Base-by-base conservation (phyloP, 2,888 invertebrate species). In the Zaprionus bogoriensis region DNA sequence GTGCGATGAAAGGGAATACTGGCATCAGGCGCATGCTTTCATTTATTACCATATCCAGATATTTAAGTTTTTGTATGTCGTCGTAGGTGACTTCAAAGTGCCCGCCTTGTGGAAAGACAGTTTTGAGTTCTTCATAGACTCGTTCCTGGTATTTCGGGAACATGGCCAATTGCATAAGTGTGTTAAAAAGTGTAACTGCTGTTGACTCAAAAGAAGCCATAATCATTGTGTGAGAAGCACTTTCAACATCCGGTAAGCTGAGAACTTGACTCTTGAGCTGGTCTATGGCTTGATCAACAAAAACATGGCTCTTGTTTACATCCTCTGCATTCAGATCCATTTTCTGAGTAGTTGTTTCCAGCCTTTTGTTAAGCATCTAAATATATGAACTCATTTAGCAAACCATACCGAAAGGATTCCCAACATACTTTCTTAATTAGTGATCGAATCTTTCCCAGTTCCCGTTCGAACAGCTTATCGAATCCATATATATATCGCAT, bases 21-120 rank as follows among this genome's bases (percentile, higher is more conserved):
- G 90, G 83, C 61, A 89, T 73, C 0, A 90, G 9, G 0, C 90
- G 79, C 80, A 90, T 66, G 0, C 80, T 65, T 51, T 90, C 90
- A 28, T 89, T 89, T 0, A 90, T 50, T 1, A 90, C 70, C 74
- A 87, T 87, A 22, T 89, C 89, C 48, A 89, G 64, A 20, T 87
- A 90, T 2, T 67, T 60, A 68, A 90, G 75, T 39, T 88, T 77
- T 30, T 83, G 78, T 1, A 73, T 54, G 25, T 88, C 83, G 4
- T 78, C 84, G 22, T 79, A 81, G 5, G 69, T 62, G 0, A 89
- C 71, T 5, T 82, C 79, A 2, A 73, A 64, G 14, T 83, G 52
- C 0, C 78, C 86, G 3, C 42, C 27, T 1, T 67, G 42, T 0
- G 82, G 83, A 17, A 80, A 87, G 0, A 86, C 48, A 0, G 74